Conservation (phyloP, 30 jellyfish, hydroid and myxozoan genomes). For the Aurelia aurita region DNA sequence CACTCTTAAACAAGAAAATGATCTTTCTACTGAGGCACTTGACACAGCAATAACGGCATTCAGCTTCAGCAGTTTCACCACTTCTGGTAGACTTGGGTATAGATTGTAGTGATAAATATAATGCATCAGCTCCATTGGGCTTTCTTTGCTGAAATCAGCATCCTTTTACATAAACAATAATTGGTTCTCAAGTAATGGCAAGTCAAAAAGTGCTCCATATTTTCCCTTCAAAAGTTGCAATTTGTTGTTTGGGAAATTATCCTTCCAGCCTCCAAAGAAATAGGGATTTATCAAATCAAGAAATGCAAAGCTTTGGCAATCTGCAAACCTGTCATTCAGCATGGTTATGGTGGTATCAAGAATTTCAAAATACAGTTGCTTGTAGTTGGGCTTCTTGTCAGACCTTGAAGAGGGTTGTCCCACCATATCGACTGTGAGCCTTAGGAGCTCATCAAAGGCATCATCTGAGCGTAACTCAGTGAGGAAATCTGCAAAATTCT, state of each 20-base stretch:
- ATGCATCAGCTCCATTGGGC: background rate
- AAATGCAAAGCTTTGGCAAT: conserved; percentile 25
- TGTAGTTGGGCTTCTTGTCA: conserved; percentile 21
- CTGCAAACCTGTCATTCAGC: conserved; percentile 26
- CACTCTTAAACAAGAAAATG: conserved; percentile 50
- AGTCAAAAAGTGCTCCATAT: conserved; percentile 26
- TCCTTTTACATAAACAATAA: conserved; percentile 14
- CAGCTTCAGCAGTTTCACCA: too few relatives aligned
- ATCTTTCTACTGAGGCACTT: conserved; percentile 55
- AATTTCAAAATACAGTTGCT: conserved; percentile 26
- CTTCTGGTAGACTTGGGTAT: too few relatives aligned
- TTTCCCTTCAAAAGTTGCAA: conserved; percentile 7
- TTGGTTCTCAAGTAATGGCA: conserved; percentile 13
- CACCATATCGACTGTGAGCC: too few relatives aligned
- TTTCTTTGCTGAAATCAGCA: conserved; percentile 14
- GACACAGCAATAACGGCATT: too few relatives aligned
- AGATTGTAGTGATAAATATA: too few relatives aligned
- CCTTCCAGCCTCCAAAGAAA: conserved; percentile 4
- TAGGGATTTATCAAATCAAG: conserved; percentile 38
- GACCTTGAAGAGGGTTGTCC: background rate
- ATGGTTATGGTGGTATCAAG: conserved; percentile 34
- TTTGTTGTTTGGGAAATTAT: conserved; percentile 19
- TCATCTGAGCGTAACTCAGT: background rate
- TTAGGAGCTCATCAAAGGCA: too few relatives aligned
- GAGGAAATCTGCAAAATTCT: background rate